A percentile compares a stretch with the other conserved stretches of the same genome.
Conservation (phyloP, 2,888 invertebrate genomes). For the Agriopis leucophaearia region DNA sequence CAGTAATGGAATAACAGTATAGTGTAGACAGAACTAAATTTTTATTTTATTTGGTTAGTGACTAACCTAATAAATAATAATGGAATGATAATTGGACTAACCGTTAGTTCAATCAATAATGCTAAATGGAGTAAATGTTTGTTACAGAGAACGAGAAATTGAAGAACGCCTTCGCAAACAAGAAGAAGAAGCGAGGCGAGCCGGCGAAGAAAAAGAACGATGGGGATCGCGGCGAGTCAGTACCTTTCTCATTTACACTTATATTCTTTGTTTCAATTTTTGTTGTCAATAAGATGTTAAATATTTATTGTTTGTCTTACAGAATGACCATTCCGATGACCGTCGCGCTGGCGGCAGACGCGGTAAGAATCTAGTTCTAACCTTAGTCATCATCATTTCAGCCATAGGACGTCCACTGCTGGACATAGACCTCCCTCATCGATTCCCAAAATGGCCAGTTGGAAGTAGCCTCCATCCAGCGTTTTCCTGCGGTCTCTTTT, state of each 20-base stretch:
- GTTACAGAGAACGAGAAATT: slow-evolving; percentile 92
- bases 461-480: too few species aligned
- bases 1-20: too few species aligned
- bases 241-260: slow-evolving; percentile 5
- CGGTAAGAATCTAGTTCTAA: slow-evolving; percentile 60
- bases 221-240: slow-evolving; percentile 63
- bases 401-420: too few species aligned
- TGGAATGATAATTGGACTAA: too few species aligned
- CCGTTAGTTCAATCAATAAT: not conserved
- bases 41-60: too few species aligned
- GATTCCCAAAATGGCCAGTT: too few species aligned
- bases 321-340: slow-evolving; percentile 81
- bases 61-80: too few species aligned
- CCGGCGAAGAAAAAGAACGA: slow-evolving; percentile 75
- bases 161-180: slow-evolving; percentile 93
- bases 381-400: too few species aligned
- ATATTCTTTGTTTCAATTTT: not conserved
- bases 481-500: too few species aligned
- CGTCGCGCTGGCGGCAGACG: slow-evolving; percentile 75
- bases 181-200: slow-evolving; percentile 77
- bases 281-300: too few species aligned
- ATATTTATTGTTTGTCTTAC: slow-evolving; percentile 44
- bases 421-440: too few species aligned
- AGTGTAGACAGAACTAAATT: too few species aligned
- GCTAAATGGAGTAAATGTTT: not conserved